Conservation (phyloP, 2,113 vertebrate species). For the Chiloscyllium plagiosum region DNA sequence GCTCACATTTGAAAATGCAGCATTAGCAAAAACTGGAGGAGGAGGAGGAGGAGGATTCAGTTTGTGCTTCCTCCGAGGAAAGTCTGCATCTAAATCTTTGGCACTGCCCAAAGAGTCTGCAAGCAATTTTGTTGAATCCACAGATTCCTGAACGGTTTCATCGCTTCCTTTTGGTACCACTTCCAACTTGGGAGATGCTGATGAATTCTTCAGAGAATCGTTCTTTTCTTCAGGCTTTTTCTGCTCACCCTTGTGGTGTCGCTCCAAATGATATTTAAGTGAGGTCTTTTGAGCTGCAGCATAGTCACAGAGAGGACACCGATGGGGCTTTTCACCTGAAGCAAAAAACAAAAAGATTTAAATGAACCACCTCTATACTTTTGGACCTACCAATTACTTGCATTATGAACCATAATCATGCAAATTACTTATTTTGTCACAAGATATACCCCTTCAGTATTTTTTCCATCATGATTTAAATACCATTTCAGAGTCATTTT, state of each 20-base stretch:
- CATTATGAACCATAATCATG: neutral
- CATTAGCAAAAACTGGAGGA: conserved; percentile 45
- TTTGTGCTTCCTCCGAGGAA: conserved; percentile 56
- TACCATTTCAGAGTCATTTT: neutral
- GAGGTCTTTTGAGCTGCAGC: conserved; percentile 96
- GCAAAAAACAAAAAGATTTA: neutral
- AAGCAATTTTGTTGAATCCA: neutral
- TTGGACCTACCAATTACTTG: neutral
- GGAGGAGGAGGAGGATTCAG: conserved; percentile 51
- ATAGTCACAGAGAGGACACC: conserved; percentile 91
- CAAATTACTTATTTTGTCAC: neutral
- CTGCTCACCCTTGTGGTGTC: conserved; percentile 83
- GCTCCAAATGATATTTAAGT: conserved; percentile 84
- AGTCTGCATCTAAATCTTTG: conserved; percentile 41
- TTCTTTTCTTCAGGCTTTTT: conserved; percentile 47
- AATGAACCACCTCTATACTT: neutral
- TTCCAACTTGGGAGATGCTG: conserved; percentile 41
- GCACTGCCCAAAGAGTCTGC: conserved; percentile 20
- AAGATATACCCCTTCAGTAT: neutral
- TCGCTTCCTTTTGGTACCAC: conserved; percentile 34
- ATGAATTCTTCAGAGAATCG: conserved; percentile 51
- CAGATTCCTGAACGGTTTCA: conserved; percentile 40
- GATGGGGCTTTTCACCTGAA: conserved; percentile 91
- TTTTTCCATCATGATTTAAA: neutral
- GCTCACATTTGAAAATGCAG: conserved; percentile 45